Conservation (phyloP, 2,888 invertebrate species). For the Dasypolia templi region DNA sequence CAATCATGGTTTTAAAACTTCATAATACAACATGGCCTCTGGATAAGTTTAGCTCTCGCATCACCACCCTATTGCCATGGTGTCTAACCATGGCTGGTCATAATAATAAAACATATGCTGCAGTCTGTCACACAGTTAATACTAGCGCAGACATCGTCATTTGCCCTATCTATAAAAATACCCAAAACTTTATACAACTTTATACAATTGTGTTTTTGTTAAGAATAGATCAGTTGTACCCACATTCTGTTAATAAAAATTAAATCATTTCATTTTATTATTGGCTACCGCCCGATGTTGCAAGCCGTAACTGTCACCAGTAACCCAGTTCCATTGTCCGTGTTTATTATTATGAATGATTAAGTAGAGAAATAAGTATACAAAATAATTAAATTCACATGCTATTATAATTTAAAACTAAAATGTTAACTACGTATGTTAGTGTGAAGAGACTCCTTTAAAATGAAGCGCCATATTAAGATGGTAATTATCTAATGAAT, state of each 20-base stretch:
- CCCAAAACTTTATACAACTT: neutral
- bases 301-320: neutral
- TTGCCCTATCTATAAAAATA: neutral
- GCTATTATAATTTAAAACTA: slow-evolving; percentile 42
- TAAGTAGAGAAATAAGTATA: slow-evolving; percentile 40
- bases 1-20: neutral
- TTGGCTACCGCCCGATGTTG: slow-evolving; percentile 13
- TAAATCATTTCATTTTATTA: neutral
- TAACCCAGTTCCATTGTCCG: neutral
- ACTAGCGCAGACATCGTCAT: neutral
- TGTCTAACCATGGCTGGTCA: no score
- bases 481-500: slow-evolving; percentile 46
- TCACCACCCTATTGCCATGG: neutral
- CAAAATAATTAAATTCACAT: slow-evolving; percentile 45
- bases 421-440: slow-evolving; percentile 40
- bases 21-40: neutral
- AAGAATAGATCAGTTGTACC: neutral
- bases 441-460: slow-evolving; percentile 34
- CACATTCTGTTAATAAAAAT: neutral
- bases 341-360: slow-evolving; percentile 5
- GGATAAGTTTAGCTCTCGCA: neutral
- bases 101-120: neutral
- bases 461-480: slow-evolving; percentile 33
- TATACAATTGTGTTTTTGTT: neutral
- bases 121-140: neutral